Percentiles rank a stretch among this genome's conserved stretches.
Evolutionary conservation across 1,140 invertebrate species (phyloP).

Genomic region (Episyrphus balteatus): DNA sequence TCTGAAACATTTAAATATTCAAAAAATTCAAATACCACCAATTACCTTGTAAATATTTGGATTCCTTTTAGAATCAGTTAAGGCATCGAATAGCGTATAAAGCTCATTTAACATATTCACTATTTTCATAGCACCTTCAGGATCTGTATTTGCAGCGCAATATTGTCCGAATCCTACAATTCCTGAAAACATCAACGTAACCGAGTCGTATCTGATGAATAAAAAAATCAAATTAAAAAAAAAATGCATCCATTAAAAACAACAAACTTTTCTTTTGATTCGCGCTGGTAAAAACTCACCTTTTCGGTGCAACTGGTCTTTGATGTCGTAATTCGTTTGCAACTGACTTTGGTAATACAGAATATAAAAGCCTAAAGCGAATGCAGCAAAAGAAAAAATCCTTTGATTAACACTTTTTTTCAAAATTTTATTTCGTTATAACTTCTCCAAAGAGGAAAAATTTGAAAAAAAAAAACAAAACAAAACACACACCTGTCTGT

Average conservation of each 20-base stretch:
- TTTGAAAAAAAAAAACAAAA: no score
- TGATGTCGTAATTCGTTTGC: constrained; percentile 86
- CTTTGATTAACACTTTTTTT: no score
- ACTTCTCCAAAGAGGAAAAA: no score
- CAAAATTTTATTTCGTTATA: no score
- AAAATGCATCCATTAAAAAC: background rate
- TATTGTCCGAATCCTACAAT: constrained; percentile 87
- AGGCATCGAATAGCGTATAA: constrained; percentile 81
- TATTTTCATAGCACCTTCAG: constrained; percentile 83
- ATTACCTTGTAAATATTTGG: constrained; percentile 92
- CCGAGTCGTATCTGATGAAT: constrained; percentile 62
- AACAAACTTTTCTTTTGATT: constrained; percentile 1
- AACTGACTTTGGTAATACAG: constrained; percentile 84
- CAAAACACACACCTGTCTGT: constrained; percentile 69
- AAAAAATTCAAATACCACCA: no score
- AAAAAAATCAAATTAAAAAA: constrained; percentile 3
- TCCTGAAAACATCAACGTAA: constrained; percentile 87
- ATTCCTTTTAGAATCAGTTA: constrained; percentile 84
- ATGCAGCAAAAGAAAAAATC: background rate
- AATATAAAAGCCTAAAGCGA: constrained; percentile 71
- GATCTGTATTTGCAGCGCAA: constrained; percentile 74
- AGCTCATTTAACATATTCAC: constrained; percentile 83
- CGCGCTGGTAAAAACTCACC: constrained; percentile 17
- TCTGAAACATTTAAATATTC: no score
- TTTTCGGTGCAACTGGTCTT: constrained; percentile 71